phyloP scores from a whole-genome alignment of 2,888 invertebrate genomes.

The Exocentrus adspersus region DNA sequence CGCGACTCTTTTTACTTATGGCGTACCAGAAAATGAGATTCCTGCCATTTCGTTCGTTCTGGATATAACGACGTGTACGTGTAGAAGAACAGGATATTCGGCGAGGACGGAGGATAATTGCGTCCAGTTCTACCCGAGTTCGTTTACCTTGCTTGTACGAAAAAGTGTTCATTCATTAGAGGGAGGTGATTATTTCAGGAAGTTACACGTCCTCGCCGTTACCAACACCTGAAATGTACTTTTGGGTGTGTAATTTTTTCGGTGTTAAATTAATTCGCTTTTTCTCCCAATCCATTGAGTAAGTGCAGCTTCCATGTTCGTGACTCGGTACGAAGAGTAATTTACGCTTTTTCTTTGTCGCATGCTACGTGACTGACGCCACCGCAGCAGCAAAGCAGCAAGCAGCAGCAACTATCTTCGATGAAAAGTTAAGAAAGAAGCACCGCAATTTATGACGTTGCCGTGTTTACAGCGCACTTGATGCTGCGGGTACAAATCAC shows the following conservation, averaged over 20 bases:
- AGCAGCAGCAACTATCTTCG: constrained; percentile 16
- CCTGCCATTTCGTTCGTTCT: too few relatives aligned
- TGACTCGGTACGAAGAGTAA: background rate
- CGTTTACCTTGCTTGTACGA: too few relatives aligned
- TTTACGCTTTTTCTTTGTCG: constrained; percentile 5
- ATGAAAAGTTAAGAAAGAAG: constrained; percentile 27
- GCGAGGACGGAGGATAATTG: too few relatives aligned
- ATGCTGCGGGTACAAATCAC: constrained; percentile 26
- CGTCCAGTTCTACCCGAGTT: too few relatives aligned
- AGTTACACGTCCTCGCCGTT: too few relatives aligned
- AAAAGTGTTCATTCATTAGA: too few relatives aligned
- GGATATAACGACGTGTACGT: too few relatives aligned
- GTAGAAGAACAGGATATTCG: too few relatives aligned
- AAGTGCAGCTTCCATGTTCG: background rate
- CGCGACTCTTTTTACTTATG: constrained; percentile 1
- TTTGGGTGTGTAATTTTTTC: background rate
- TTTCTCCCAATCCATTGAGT: background rate
- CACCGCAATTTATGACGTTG: constrained; percentile 20
- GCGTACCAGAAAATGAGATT: too few relatives aligned
- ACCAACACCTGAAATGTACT: too few relatives aligned
- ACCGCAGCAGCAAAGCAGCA: background rate
- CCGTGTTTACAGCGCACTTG: constrained; percentile 21
- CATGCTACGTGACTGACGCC: constrained; percentile 27
- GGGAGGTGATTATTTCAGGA: too few relatives aligned
- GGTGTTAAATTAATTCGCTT: background rate